Conservation (phyloP, 2,113 vertebrate species). For the Geothlypis trichas region DNA sequence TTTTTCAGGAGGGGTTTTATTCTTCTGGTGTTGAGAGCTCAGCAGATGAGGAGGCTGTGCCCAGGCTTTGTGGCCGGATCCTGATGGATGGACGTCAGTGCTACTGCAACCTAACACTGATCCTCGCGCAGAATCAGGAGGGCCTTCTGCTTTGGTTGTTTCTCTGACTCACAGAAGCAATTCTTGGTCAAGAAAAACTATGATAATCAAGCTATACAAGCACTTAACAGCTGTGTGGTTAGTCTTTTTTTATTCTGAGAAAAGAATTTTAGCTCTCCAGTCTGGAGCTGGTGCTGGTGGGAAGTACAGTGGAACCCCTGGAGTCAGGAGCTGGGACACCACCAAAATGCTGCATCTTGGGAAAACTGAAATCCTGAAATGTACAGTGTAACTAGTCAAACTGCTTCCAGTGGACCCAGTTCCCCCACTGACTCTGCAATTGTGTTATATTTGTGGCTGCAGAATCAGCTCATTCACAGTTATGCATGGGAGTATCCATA, state of each 20-base stretch:
- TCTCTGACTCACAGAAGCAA: neutral
- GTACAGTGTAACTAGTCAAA: neutral
- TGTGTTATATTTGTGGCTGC: neutral
- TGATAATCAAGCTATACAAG: neutral
- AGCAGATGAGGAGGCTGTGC: neutral
- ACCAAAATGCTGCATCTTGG: neutral
- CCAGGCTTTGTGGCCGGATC: neutral
- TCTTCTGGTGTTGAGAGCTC: neutral
- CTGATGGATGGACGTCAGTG: fast-evolving
- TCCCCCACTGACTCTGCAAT: neutral
- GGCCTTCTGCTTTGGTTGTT: neutral
- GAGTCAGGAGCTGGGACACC: neutral
- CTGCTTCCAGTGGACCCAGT: neutral
- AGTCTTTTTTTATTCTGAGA: neutral
- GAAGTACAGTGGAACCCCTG: neutral
- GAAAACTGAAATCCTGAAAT: neutral
- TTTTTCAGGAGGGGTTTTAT: neutral
- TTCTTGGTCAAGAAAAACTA: neutral
- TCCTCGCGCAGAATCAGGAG: neutral
- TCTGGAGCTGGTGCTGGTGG: neutral
- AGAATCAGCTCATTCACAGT: neutral
- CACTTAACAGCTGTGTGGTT: neutral
- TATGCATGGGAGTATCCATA: neutral
- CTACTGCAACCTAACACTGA: fast-evolving
- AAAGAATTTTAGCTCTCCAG: neutral